Evolutionary conservation across 1,140 invertebrate genomes (phyloP).

Genomic region (Drosophila serrata): DNA sequence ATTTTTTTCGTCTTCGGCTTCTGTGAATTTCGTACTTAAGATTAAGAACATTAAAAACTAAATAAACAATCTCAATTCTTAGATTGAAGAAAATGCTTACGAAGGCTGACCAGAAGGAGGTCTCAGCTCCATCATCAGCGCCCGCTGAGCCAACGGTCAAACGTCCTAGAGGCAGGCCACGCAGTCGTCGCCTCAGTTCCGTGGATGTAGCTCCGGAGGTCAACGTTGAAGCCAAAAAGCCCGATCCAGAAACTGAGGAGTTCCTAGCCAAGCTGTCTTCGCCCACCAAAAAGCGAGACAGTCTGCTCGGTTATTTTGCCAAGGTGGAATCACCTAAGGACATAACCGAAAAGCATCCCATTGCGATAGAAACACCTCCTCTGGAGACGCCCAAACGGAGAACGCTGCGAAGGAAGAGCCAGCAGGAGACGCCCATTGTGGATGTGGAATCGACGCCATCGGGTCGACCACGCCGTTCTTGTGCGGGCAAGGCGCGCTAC

Average conservation of each 20-base stretch:
- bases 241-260: slow-evolving; percentile 47
- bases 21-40: not conserved
- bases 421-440: slow-evolving; percentile 13
- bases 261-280: slow-evolving; percentile 85
- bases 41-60: not conserved
- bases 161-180: slow-evolving; percentile 48
- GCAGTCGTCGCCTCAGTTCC: slow-evolving; percentile 41
- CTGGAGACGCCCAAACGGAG: slow-evolving; percentile 64
- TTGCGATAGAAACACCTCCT: slow-evolving; percentile 19
- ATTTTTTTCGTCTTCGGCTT: not conserved
- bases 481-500: slow-evolving; percentile 74
- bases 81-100: slow-evolving; percentile 81
- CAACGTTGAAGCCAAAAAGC: not conserved
- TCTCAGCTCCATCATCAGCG: slow-evolving; percentile 16
- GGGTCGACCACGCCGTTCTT: slow-evolving; percentile 72
- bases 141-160: slow-evolving; percentile 36
- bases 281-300: slow-evolving; percentile 87
- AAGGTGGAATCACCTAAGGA: slow-evolving; percentile 70
- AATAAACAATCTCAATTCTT: not conserved
- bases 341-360: slow-evolving; percentile 1
- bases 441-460: slow-evolving; percentile 42
- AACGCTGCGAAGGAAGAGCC: slow-evolving; percentile 24
- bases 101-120: slow-evolving; percentile 36
- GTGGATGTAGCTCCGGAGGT: slow-evolving; percentile 14
- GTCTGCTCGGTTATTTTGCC: slow-evolving; percentile 87